phyloP scores from a whole-genome alignment of 2,113 vertebrate genomes.

The Cryptoleucopteryx plumbea region DNA sequence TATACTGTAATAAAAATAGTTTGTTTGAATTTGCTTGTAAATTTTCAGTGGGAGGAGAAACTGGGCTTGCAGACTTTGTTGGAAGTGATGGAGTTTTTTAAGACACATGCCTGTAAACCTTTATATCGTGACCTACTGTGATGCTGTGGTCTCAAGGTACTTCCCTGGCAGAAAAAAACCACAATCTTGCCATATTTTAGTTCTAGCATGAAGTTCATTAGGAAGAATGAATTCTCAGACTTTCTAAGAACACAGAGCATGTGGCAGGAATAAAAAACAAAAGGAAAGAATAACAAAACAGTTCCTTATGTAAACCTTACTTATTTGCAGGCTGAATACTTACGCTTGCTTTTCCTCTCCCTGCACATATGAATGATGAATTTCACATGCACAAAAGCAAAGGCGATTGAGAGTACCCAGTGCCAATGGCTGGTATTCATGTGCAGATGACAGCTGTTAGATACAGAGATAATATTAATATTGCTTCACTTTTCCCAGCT shows the following conservation, averaged over 20 bases:
- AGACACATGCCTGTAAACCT: neutral
- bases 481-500: neutral
- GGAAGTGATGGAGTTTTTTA: neutral
- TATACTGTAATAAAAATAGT: neutral
- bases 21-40: neutral
- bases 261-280: neutral
- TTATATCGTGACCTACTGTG: neutral
- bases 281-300: neutral
- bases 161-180: neutral
- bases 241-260: neutral
- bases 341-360: neutral
- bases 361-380: constrained; percentile 22
- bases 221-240: constrained; percentile 13
- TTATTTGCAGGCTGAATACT: constrained; percentile 32
- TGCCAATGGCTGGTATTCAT: constrained; percentile 28
- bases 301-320: constrained; percentile 8
- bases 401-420: constrained; percentile 37
- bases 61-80: neutral
- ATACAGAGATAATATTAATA: neutral
- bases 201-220: neutral
- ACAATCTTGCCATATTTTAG: neutral
- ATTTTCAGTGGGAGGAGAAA: neutral
- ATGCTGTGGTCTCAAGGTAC: neutral
- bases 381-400: constrained; percentile 52
- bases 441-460: constrained; percentile 38